Evolutionary conservation across 2,797 vertebrate species (phyloP), one percentile per base, ranked within the genome.

Genomic region (Trematomus bernacchii): DNA sequence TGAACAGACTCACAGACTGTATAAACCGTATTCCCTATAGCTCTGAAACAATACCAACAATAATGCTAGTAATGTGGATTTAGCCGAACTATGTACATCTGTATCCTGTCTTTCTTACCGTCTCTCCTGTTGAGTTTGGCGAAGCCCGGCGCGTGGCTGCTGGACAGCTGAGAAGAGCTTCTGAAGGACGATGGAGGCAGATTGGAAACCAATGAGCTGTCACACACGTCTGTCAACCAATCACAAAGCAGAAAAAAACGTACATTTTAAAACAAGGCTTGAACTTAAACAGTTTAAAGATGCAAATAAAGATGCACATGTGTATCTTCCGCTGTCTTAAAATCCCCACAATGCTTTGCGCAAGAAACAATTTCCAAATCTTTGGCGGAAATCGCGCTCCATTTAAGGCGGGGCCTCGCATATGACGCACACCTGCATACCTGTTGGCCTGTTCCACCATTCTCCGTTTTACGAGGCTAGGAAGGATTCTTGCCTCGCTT

Each of bases 111-210:
- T 14, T 64, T 14, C 87, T 88, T 67, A 95, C 94, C 94, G 11
- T 95, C 94, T 93, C 92, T 91, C 59, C 89, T 84, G 91, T 94
- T 94, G 79, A 95, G 92, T 61, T 93, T 95, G 68, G 93, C 93
- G 42, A 93, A 94, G 66, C 93, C 92, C 0, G 94, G 87, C 0
- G 89, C 91, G 18, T 93, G 93, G 63, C 90, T 94, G 85, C 87
- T 71, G 67, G 93, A 94, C 61, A 91, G 83, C 85, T 88, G 92
- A 44, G 94, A 93, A 18, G 94, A 95, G 85, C 93, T 94, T 27
- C 90, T 89, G 88, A 95, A 94, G 78, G 93, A 92, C 30, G 90
- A 79, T 0, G 91, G 84, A 18, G 82, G 86, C 66, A 95, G 81
- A n/a, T 68, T 89, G 70, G 93, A 84, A 81, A 94, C 79, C 75